phyloP scores from a whole-genome alignment of 92 coral and sea anemone species.

The Hydrozoanthus gracilis region DNA sequence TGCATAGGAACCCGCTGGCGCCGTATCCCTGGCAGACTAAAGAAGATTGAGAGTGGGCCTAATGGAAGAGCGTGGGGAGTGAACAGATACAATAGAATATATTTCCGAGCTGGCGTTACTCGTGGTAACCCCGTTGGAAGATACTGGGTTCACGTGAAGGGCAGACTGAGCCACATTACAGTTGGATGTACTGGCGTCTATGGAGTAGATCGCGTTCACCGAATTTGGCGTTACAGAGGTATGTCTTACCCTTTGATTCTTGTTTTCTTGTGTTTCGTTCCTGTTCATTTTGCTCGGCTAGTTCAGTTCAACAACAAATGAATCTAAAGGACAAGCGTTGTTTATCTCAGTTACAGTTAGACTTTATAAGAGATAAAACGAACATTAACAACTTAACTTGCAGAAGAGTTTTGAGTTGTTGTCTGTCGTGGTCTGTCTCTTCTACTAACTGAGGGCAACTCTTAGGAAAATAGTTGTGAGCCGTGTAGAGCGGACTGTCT shows the following conservation, averaged over 20 bases:
- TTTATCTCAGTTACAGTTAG: too few species aligned
- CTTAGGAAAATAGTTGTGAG: too few species aligned
- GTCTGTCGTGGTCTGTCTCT: too few species aligned
- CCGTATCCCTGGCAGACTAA: neutral
- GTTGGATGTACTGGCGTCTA: slow-evolving; percentile 19
- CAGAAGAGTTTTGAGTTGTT: too few species aligned
- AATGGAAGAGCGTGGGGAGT: neutral
- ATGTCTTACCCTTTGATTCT: neutral
- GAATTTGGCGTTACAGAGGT: slow-evolving; percentile 18
- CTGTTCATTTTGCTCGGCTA: too few species aligned
- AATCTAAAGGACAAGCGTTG: too few species aligned
- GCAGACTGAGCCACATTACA: neutral
- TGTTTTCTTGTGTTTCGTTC: too few species aligned
- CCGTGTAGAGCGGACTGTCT: too few species aligned
- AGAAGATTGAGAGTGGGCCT: neutral
- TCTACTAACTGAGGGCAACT: too few species aligned
- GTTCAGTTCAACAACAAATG: too few species aligned
- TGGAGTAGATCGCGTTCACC: neutral
- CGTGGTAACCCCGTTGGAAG: slow-evolving; percentile 34
- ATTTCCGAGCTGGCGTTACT: slow-evolving; percentile 25
- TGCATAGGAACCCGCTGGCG: neutral
- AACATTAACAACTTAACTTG: too few species aligned
- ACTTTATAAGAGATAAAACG: too few species aligned
- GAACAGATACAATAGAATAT: neutral
- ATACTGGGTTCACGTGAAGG: slow-evolving; percentile 13